Evolutionary conservation across 2,888 invertebrate species (phyloP), one percentile per base, ranked within the genome.

Genomic region (Drosophila paramelanica): DNA sequence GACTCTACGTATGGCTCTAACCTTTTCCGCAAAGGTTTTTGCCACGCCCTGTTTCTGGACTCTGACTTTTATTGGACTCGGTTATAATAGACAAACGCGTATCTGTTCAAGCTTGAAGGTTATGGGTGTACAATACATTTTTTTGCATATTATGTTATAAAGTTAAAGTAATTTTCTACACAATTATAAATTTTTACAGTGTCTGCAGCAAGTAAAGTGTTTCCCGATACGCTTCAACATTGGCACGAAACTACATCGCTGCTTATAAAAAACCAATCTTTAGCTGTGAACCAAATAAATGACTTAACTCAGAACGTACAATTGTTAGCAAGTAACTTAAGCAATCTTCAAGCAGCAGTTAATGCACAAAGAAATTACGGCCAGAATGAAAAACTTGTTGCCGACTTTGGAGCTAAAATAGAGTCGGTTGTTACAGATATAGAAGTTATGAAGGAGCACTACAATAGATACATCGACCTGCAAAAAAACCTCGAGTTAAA

Each of bases 191-290:
- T 53, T 46, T 52, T 47, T 8, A 31, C 92, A 94, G 95, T 96
- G 88, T 93, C 94, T 92, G 95, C 95, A 67, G 95, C 95, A 88
- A 96, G 94, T 91, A 94, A 94, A 90, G 94, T 94, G 66, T 94
- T 96, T 77, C 95, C 95, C 53, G 95, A 95, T 89, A 95, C 94
- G 2, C 91, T 96, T 53, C 96, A 96, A 91, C 93, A 94, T 87
- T 96, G 95, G 91, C 96, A 96, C 90, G 94, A 95, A 11, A 93
- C 95, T 7, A 94, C 95, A 10, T 94, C 94, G 88, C 94, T 94
- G 79, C 92, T 96, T 45, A 93, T 94, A 68, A 94, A 94, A 72
- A 96, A 96, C 91, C 95, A 95, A 78, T 95, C 94, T 31, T 93
- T 93, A 55, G 93, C 96, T 55, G 94, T 93, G 77, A 91, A 90